These are phyloP conservation scores for Callosobruchus maculatus DNA, from an alignment of 2,888 invertebrate species.

Conservation along the genomic window DNA sequence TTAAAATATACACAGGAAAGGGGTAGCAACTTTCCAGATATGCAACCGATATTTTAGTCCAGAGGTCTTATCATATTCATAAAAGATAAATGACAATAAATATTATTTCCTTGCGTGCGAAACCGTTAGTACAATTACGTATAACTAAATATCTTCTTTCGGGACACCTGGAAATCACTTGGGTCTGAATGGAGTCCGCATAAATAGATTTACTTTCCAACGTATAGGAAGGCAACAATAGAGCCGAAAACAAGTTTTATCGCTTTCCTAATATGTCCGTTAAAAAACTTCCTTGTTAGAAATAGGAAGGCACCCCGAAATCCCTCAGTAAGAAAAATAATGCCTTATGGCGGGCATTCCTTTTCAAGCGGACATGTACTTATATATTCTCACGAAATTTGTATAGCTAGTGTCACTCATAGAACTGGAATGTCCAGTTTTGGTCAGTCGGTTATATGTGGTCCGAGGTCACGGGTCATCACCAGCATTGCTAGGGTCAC, in stretches of 20 bases:
- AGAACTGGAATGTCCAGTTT: constrained; percentile 45
- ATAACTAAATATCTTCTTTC: background rate
- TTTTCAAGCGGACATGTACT: background rate
- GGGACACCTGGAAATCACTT: background rate
- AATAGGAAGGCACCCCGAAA: background rate
- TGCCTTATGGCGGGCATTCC: background rate
- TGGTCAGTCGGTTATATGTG: constrained; percentile 43
- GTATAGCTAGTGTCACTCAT: constrained; percentile 36
- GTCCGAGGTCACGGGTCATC: constrained; percentile 34
- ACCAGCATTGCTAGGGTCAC: constrained; percentile 35
- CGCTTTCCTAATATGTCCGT: background rate
- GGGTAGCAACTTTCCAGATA: too few relatives aligned
- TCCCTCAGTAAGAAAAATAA: background rate
- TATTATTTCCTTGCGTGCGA: background rate
- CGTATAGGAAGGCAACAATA: background rate
- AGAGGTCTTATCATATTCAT: too few relatives aligned
- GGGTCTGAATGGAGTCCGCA: background rate
- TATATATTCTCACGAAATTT: constrained; percentile 33
- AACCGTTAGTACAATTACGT: background rate
- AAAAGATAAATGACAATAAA: too few relatives aligned
- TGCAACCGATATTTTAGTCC: too few relatives aligned
- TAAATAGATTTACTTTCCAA: background rate
- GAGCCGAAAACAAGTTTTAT: background rate
- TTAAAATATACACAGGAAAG: too few relatives aligned
- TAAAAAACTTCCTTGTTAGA: background rate